Evolutionary conservation across 2,888 invertebrate genomes (phyloP).

Genomic region (Xylophagus ater): DNA sequence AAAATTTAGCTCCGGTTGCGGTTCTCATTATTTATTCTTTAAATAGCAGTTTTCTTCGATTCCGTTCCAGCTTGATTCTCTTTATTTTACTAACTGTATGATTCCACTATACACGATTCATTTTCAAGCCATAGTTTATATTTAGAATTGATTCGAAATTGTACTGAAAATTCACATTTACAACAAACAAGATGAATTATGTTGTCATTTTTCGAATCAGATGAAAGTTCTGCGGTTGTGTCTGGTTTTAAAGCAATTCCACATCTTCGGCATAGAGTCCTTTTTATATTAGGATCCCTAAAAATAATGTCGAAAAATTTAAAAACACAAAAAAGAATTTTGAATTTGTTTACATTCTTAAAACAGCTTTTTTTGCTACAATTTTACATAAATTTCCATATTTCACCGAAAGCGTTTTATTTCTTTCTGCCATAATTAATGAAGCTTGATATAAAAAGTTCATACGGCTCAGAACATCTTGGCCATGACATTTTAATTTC

Average conservation of each 20-base stretch:
- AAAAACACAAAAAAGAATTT: neutral
- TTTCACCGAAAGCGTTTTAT: conserved; percentile 29
- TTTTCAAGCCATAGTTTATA: conserved; percentile 35
- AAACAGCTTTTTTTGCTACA: conserved; percentile 32
- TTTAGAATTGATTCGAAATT: conserved; percentile 25
- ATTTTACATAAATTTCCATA: conserved; percentile 34
- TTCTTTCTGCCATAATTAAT: conserved; percentile 30
- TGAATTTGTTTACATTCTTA: conserved; percentile 29
- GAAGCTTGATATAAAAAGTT: conserved; percentile 38
- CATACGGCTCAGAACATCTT: conserved; percentile 31
- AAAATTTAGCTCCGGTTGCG: neutral
- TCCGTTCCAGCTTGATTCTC: neutral
- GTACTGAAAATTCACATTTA: conserved; percentile 26
- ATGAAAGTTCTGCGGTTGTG: conserved; percentile 24
- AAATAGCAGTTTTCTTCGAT: neutral
- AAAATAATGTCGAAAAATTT: conserved; percentile 10
- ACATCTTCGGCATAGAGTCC: conserved; percentile 34
- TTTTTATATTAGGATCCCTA: conserved; percentile 34
- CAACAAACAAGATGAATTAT: conserved; percentile 24
- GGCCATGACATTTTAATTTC: conserved; percentile 20
- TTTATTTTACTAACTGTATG: neutral
- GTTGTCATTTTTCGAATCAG: conserved; percentile 8
- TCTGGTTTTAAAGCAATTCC: conserved; percentile 29
- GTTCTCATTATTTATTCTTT: neutral
- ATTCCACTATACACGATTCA: conserved; percentile 25